phyloP scores from a whole-genome alignment of 2,888 invertebrate genomes.

The Crepidodera aurea region DNA sequence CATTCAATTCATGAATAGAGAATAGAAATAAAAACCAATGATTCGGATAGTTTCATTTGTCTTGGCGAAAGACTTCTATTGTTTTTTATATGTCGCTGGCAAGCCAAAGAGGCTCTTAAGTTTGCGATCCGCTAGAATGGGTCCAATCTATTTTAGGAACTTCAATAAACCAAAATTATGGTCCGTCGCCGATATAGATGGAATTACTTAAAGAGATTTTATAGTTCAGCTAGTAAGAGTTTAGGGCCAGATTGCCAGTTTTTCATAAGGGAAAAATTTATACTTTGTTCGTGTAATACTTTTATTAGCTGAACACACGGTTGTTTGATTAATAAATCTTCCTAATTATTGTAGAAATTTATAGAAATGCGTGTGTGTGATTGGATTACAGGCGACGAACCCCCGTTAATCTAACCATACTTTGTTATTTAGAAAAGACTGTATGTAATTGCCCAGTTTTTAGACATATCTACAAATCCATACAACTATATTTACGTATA shows the following conservation, averaged over 20 bases:
- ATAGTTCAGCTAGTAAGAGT: conserved; percentile 38
- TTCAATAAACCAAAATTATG: conserved; percentile 58
- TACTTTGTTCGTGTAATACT: neutral
- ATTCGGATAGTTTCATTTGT: conserved; percentile 56
- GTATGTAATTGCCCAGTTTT: no score
- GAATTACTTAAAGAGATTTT: conserved; percentile 55
- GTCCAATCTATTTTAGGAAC: conserved; percentile 57
- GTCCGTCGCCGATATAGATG: conserved; percentile 56
- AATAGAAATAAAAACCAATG: conserved; percentile 60
- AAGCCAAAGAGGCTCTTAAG: conserved; percentile 54
- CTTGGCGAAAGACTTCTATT: conserved; percentile 51
- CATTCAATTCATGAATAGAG: conserved; percentile 58
- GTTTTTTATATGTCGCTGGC: conserved; percentile 51
- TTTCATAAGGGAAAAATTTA: conserved; percentile 16
- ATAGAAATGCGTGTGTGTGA: no score
- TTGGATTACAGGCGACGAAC: no score
- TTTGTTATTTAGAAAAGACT: no score
- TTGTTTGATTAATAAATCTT: no score
- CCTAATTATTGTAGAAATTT: no score
- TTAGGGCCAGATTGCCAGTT: conserved; percentile 32
- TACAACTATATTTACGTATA: no score
- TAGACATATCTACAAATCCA: no score
- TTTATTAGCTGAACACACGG: no score
- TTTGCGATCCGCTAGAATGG: conserved; percentile 57
- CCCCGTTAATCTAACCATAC: no score